These are phyloP conservation scores for Ochlodes sylvanus DNA, from an alignment of 2,888 invertebrate genomes.

Conservation along the genomic window DNA sequence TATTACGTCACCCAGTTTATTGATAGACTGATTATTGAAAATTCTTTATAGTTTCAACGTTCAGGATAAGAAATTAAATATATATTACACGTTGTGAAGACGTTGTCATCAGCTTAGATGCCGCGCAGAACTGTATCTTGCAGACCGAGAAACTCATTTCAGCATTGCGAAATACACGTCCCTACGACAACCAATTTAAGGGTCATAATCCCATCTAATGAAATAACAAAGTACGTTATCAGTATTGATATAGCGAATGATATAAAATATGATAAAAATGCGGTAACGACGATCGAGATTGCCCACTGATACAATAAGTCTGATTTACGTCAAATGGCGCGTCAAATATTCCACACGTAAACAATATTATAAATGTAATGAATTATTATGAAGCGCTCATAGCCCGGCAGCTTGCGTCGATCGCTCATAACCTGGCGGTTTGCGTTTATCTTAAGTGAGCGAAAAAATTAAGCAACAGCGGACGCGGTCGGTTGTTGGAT, in stretches of 20 bases:
- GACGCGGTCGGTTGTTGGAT: too few species aligned
- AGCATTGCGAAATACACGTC: slow-evolving; percentile 39
- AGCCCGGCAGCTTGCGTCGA: too few species aligned
- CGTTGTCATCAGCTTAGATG: slow-evolving; percentile 51
- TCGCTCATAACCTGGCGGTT: too few species aligned
- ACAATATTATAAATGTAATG: not conserved
- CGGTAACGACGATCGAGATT: slow-evolving; percentile 46
- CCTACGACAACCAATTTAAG: slow-evolving; percentile 49
- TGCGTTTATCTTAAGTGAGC: too few species aligned
- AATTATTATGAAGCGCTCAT: too few species aligned
- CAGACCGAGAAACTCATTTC: slow-evolving; percentile 10
- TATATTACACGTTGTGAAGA: slow-evolving; percentile 28
- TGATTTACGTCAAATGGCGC: slow-evolving; percentile 23
- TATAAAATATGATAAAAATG: slow-evolving; percentile 73
- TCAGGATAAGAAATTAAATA: slow-evolving; percentile 1
- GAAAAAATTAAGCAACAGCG: too few species aligned
- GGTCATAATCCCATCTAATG: slow-evolving; percentile 45
- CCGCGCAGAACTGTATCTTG: slow-evolving; percentile 41
- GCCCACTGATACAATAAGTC: slow-evolving; percentile 30
- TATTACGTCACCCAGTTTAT: too few species aligned
- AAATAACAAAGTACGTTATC: slow-evolving; percentile 55
- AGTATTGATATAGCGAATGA: slow-evolving; percentile 69
- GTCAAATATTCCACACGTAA: slow-evolving; percentile 13
- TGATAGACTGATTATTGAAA: too few species aligned
- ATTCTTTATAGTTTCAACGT: too few species aligned